phyloP scores from a whole-genome alignment of 2,113 vertebrate genomes.

The Tachysurus vachellii region DNA sequence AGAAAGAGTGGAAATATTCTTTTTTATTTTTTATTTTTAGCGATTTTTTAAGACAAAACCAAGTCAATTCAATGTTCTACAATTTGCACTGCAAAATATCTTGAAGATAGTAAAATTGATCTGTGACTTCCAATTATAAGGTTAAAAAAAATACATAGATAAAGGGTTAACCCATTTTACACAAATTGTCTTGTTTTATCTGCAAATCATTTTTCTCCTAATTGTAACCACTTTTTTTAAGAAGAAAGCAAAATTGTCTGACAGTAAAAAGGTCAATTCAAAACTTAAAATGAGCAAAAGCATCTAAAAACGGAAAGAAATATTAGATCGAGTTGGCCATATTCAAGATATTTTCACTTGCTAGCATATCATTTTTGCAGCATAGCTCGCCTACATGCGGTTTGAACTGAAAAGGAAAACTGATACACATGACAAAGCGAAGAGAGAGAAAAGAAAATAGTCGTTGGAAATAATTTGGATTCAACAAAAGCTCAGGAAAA shows the following conservation, averaged over 20 bases:
- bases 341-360: background rate
- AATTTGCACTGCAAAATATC: background rate
- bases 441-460: background rate
- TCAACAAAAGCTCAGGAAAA: background rate
- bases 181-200: too few relatives aligned
- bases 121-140: background rate
- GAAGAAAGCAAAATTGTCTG: background rate
- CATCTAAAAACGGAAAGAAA: background rate
- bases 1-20: too few relatives aligned
- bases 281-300: background rate
- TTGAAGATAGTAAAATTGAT: background rate
- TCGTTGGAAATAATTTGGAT: background rate
- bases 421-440: background rate
- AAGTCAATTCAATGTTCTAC: too few relatives aligned
- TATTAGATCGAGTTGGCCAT: background rate
- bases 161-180: background rate
- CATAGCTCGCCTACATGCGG: background rate
- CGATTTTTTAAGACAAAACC: background rate
- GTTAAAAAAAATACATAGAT: background rate
- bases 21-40: too few relatives aligned
- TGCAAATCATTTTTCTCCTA: too few relatives aligned
- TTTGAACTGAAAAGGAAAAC: background rate
- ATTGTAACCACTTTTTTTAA: background rate
- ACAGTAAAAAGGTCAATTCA: background rate
- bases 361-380: background rate